Base-by-base conservation (phyloP, 2,797 vertebrate genomes). In the Sebastes iracundus region DNA sequence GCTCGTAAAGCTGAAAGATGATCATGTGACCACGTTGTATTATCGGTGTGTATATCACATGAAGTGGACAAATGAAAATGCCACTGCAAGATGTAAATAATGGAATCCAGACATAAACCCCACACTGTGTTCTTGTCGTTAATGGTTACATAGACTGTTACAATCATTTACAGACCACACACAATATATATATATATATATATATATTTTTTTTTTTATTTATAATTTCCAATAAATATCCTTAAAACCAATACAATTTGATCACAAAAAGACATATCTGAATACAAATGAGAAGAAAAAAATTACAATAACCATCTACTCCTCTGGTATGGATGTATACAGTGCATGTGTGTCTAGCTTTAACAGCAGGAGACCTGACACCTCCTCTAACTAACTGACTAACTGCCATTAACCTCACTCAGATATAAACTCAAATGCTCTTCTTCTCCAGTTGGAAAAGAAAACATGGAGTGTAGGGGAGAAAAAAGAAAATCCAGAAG, bases 371-470 rank as follows among this genome's bases (percentile, higher is more conserved):
- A 64, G 58, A 22, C 77, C 79, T 38, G n/a, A 7, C 55, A 60
- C 53, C 38, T 65, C 33, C 10, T 42, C 38, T 42, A 42, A 58
- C 22, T 65, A 53, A 66, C n/a, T 66, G 38, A 88, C 68, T 75
- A 61, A 84, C 56, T 85, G 71, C 72, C 67, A 87, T 81, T 63
- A 73, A 72, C 52, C 72, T 55, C 75, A 16, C 64, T 79, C 33
- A 81, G 16, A 80, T 80, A 25, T 66, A 78, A 72, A 90, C 83
- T 79, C 20, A 35, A 76, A 73, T 66, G 38, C 28, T 75, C 49
- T 64, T 79, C 65, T 71, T 78, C 63, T 76, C 28, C 28, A 35
- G 30, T 42, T 83, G 23, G 28, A 60, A 79, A 64, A 62, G 2
- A 1, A 76, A 80, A 77, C 1, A 32, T 46, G 30, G 28, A 65